phyloP scores from a whole-genome alignment of 30 jellyfish, hydroid and myxozoan species.

The Rhopilema esculentum region DNA sequence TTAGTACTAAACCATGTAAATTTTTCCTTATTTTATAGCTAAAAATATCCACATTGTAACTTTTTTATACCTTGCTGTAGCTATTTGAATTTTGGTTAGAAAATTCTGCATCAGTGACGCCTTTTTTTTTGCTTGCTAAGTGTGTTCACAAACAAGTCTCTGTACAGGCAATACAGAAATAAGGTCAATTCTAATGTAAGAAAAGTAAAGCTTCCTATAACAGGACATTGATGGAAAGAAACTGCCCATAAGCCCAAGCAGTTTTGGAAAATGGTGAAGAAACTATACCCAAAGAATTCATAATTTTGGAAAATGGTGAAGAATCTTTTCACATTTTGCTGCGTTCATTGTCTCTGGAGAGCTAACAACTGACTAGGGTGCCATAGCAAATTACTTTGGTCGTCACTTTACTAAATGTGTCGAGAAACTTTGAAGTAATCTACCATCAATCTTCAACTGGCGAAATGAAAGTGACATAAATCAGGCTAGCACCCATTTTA shows the following conservation, averaged over 20 bases:
- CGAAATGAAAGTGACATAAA: conserved; percentile 69
- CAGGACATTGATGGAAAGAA: conserved; percentile 61
- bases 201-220: conserved; percentile 68
- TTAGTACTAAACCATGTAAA: too few relatives aligned
- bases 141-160: too few relatives aligned
- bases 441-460: conserved; percentile 71
- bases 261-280: conserved; percentile 67
- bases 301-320: too few relatives aligned
- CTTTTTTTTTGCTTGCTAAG: too few relatives aligned
- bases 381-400: conserved; percentile 75
- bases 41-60: too few relatives aligned
- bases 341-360: conserved; percentile 68
- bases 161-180: conserved; percentile 71
- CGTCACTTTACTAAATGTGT: conserved; percentile 66
- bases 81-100: too few relatives aligned
- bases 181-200: conserved; percentile 59
- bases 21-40: too few relatives aligned
- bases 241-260: conserved; percentile 67
- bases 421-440: conserved; percentile 66
- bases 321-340: conserved; percentile 49
- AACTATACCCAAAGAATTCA: conserved; percentile 70
- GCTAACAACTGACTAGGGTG: conserved; percentile 62
- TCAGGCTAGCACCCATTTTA: conserved; percentile 64
- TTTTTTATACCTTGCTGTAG: too few relatives aligned
- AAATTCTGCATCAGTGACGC: too few relatives aligned